Evolutionary conservation across 1,140 invertebrate species (phyloP).

Genomic region (Laupala kohalensis): DNA sequence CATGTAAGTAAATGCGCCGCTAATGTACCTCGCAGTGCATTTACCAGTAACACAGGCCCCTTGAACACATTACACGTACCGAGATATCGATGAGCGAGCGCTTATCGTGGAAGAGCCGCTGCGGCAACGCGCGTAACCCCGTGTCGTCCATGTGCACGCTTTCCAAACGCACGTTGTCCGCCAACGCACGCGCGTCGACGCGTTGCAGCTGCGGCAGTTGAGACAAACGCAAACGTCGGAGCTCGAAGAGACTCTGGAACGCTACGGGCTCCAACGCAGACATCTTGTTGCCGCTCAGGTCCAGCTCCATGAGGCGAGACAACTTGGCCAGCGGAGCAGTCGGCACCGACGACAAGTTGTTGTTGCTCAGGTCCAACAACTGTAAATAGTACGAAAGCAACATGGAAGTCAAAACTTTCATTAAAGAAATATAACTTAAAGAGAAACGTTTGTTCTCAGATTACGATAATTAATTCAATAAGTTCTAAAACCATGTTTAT

Average conservation of each 20-base stretch:
- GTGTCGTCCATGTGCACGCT: slow-evolving; percentile 63
- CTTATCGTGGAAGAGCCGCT: slow-evolving; percentile 59
- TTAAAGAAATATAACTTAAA: too few relatives aligned
- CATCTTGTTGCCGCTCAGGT: slow-evolving; percentile 63
- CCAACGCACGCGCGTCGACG: slow-evolving; percentile 61
- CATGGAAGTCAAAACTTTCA: too few relatives aligned
- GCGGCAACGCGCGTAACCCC: slow-evolving; percentile 49
- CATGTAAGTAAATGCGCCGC: too few relatives aligned
- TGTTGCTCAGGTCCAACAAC: slow-evolving; percentile 57
- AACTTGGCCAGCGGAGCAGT: slow-evolving; percentile 51
- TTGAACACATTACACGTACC: too few relatives aligned
- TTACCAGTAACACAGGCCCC: too few relatives aligned
- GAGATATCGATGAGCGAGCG: slow-evolving; percentile 57
- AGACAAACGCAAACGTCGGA: slow-evolving; percentile 56
- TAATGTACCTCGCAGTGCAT: too few relatives aligned
- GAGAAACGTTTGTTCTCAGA: too few relatives aligned
- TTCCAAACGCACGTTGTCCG: slow-evolving; percentile 71
- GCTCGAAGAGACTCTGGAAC: slow-evolving; percentile 65
- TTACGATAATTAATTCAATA: too few relatives aligned
- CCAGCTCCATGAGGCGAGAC: slow-evolving; percentile 47
- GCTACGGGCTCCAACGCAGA: slow-evolving; percentile 51
- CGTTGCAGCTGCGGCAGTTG: slow-evolving; percentile 44
- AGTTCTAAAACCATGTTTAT: too few relatives aligned
- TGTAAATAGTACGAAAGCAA: too few relatives aligned
- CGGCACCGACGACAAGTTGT: slow-evolving; percentile 57